Percentiles rank a stretch among this genome's conserved stretches.
These are phyloP conservation scores for Campylorhamphus procurvoides DNA, from an alignment of 2,113 vertebrate genomes.

Conservation along the genomic window DNA sequence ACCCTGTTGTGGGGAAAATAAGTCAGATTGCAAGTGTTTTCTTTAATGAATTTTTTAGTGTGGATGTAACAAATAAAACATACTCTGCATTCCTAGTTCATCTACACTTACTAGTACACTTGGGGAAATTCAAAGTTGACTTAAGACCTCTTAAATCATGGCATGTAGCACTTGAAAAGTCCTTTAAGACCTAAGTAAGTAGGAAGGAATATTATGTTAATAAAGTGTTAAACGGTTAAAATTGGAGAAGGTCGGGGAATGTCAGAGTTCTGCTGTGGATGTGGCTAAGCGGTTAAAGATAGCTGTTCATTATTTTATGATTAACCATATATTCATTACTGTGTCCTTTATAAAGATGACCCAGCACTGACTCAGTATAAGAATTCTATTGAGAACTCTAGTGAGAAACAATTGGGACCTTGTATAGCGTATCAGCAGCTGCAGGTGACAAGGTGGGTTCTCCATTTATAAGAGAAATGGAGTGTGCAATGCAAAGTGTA, in stretches of 20 bases:
- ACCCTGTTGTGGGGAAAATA: neutral
- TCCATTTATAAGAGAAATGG: neutral
- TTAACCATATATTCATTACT: conserved; percentile 45
- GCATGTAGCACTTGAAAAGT: neutral
- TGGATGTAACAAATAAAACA: neutral
- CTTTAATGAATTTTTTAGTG: neutral
- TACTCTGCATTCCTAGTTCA: neutral
- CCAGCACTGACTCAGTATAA: neutral
- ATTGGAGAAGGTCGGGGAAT: conserved; percentile 28
- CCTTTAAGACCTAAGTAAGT: conserved; percentile 10
- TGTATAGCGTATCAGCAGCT: neutral
- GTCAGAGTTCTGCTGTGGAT: neutral
- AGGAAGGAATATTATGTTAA: conserved; percentile 30
- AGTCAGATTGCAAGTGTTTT: neutral
- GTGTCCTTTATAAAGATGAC: conserved; percentile 39
- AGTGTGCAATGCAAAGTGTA: neutral
- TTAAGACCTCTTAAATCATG: conserved; percentile 1
- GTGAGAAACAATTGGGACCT: neutral
- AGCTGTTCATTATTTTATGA: conserved; percentile 23
- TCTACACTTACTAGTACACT: neutral
- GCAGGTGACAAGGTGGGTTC: neutral
- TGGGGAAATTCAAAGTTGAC: neutral
- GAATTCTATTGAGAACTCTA: neutral
- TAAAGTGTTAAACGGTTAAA: conserved; percentile 33
- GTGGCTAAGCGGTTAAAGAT: conserved; percentile 2